These are phyloP conservation scores for Tribolium castaneum DNA, from an alignment of 1,140 invertebrate genomes.

Conservation along the genomic window DNA sequence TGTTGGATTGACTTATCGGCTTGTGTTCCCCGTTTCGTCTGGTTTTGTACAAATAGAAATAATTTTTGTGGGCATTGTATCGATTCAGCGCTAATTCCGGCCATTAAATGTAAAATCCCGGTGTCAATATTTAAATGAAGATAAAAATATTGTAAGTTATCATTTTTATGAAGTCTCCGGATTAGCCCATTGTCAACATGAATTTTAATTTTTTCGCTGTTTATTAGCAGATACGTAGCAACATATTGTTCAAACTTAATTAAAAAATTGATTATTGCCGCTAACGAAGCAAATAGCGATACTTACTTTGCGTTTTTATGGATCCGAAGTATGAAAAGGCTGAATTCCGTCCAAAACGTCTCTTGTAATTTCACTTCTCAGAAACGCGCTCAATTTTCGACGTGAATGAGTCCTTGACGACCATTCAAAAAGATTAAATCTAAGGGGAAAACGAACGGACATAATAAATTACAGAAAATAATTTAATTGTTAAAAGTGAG, in stretches of 20 bases:
- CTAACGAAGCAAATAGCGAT: background rate
- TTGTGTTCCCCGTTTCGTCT: too few relatives aligned
- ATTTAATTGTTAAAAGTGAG: conserved; percentile 5
- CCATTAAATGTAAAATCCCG: background rate
- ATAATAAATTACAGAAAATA: conserved; percentile 11
- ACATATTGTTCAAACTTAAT: background rate
- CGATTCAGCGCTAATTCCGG: background rate
- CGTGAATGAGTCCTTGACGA: conserved; percentile 26
- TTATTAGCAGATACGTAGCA: background rate
- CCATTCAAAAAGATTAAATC: conserved; percentile 33
- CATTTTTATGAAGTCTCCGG: background rate
- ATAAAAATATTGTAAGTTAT: background rate
- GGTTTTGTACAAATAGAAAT: background rate
- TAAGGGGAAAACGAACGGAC: background rate
- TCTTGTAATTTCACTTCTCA: conserved; percentile 19
- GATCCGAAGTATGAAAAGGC: conserved; percentile 33
- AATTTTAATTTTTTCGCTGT: background rate
- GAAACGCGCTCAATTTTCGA: conserved; percentile 18
- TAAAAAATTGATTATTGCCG: background rate
- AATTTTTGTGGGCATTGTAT: background rate
- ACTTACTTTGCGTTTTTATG: conserved; percentile 21
- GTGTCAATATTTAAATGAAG: conserved; percentile 9
- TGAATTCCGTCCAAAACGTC: conserved; percentile 48
- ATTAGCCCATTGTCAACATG: background rate
- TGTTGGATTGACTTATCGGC: background rate